These are phyloP conservation scores for Allenopithecus nigroviridis DNA, from an alignment of 2,797 vertebrate genomes.

Conservation along the genomic window DNA sequence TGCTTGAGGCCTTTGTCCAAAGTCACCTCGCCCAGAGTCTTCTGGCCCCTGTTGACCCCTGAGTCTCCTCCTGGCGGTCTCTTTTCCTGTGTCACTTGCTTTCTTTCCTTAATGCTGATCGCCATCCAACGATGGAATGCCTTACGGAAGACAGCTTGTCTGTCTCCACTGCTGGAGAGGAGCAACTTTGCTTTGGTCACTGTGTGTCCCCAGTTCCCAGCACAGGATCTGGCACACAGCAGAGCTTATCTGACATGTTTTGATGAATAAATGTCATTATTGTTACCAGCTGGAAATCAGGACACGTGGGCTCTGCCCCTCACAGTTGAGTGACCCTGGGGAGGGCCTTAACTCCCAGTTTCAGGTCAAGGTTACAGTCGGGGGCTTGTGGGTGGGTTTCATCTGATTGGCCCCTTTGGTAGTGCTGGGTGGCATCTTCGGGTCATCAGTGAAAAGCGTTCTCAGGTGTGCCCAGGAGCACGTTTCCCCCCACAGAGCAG, in stretches of 20 bases:
- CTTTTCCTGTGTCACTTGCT: neutral
- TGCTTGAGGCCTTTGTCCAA: neutral
- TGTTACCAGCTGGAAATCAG: neutral
- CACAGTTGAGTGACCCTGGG: accelerated
- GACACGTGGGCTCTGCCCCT: neutral
- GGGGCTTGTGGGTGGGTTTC: neutral
- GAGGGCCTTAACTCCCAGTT: neutral
- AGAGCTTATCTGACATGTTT: neutral
- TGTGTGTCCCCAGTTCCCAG: neutral
- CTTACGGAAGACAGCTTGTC: neutral
- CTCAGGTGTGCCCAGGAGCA: neutral
- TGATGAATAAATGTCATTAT: neutral
- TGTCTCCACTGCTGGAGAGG: neutral
- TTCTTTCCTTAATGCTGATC: neutral
- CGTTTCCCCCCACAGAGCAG: accelerated
- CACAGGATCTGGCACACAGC: neutral
- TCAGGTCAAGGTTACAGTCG: accelerated
- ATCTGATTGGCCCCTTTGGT: neutral
- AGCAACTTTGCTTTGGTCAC: neutral
- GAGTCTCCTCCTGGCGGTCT: accelerated
- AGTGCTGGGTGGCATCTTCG: accelerated
- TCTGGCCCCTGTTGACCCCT: accelerated
- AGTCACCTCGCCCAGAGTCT: too few species aligned
- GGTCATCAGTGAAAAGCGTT: accelerated
- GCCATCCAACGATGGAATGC: accelerated